A percentile compares a stretch with the other conserved stretches of the same genome.
Conservation (phyloP, 2,113 vertebrate genomes). For the Heptranchias perlo region DNA sequence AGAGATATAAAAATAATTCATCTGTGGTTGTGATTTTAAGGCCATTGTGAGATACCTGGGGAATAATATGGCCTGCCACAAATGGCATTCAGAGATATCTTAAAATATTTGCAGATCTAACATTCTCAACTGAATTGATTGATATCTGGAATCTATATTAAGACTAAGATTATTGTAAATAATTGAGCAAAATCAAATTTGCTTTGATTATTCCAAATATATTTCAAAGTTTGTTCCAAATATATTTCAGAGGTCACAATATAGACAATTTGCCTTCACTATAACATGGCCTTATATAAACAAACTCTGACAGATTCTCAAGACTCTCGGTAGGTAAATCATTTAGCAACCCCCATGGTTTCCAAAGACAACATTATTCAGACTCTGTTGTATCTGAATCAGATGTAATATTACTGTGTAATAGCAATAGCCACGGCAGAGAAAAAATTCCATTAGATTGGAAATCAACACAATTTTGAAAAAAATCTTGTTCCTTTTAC, state of each 20-base stretch:
- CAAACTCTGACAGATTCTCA: neutral
- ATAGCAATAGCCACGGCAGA: neutral
- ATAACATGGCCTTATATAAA: neutral
- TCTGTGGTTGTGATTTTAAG: neutral
- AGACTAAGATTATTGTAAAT: neutral
- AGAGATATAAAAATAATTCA: neutral
- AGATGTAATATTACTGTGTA: constrained; percentile 1
- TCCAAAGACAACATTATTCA: neutral
- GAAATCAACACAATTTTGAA: neutral
- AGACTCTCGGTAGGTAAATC: neutral
- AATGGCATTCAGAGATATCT: neutral
- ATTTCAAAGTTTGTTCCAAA: neutral
- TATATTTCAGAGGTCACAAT: neutral
- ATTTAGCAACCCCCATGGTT: neutral
- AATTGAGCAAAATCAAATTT: neutral
- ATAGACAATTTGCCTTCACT: neutral
- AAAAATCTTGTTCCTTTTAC: neutral
- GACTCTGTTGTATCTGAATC: neutral
- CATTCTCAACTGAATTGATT: neutral
- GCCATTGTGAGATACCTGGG: neutral
- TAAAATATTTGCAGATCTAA: neutral
- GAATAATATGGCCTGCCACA: neutral
- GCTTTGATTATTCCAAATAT: neutral
- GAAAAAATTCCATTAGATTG: neutral
- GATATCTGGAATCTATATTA: neutral